These are phyloP conservation scores for Antechinus stuartii DNA, from an alignment of 2,113 vertebrate species.

Conservation along the genomic window DNA sequence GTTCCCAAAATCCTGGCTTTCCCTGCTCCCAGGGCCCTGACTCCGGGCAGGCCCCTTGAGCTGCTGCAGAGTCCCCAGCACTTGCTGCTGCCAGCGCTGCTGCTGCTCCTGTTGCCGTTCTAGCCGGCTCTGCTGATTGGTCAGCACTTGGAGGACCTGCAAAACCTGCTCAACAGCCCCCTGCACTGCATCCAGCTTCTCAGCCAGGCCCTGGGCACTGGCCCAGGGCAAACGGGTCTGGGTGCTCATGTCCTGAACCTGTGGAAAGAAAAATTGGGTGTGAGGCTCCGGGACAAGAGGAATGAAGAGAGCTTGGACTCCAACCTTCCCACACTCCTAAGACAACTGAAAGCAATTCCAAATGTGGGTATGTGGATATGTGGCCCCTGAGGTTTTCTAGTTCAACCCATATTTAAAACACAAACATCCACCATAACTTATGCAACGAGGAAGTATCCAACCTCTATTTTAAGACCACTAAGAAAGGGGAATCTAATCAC, in stretches of 20 bases:
- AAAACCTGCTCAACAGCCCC: conserved; percentile 85
- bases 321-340: not conserved
- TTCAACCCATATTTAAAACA: not conserved
- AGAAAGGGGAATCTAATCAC: not conserved
- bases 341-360: not conserved
- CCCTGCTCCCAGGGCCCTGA: fast-evolving
- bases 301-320: not conserved
- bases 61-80: conserved; percentile 88
- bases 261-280: not conserved
- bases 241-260: conserved; percentile 75
- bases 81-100: conserved; percentile 90
- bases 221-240: conserved; percentile 73
- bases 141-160: conserved; percentile 84
- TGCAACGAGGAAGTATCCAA: not conserved
- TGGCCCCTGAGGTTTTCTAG: not conserved
- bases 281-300: conserved; percentile 10
- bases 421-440: not conserved
- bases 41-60: conserved; percentile 79
- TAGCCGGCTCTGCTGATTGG: conserved; percentile 85
- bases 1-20: conserved; percentile 17
- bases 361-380: not conserved
- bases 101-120: conserved; percentile 89
- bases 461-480: not conserved
- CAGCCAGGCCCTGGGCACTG: conserved; percentile 44
- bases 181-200: conserved; percentile 86